Base-by-base conservation (phyloP, 2,888 invertebrate genomes). In the Yponomeuta sedellus region DNA sequence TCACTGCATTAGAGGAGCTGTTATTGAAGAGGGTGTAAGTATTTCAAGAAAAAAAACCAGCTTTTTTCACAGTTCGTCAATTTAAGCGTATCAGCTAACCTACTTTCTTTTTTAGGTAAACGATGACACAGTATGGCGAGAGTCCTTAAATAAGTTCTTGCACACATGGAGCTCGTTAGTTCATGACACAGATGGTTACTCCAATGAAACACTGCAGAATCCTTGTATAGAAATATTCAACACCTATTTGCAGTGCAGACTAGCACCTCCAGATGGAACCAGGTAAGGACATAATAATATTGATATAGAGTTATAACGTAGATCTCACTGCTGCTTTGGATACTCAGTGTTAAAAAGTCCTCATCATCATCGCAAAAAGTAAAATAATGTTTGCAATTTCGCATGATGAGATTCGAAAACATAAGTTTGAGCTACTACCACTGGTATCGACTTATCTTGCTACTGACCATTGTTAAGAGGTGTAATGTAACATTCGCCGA, bases 251-350 rank as follows among this genome's bases (percentile, higher is more conserved):
- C 94, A 95, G 75, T 95, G 94, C 75, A 95, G 97, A 81, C 85
- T 98, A 69, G 94, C 95, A 10, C 94, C 96, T 0, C 97, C 97
- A 0, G 95, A 97, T 79, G 97, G 92, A 5, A 91, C 91, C 67
- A 93, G 93, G 88, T 89, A 76, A 59, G 40, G 10, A 19, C 56
- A 8, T 19, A 5, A 2, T 12, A 10, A 44, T 52, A 52, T 52
- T n/a, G 5, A 52, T 34, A 34, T 34, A 34, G 34, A 34, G 34
- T 34, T 34, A 1, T 34, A 8, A 34, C 34, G 6, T 34, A 34
- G 34, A 34, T 8, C 34, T 34, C 34, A 34, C 34, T 3, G 34
- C 34, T 34, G 34, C 34, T 34, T 8, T 34, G 34, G 34, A 5
- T 34, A 25, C 25, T 25, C 25, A 25, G 2, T 34, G 6, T 8